phyloP scores from a whole-genome alignment of 2,113 vertebrate species.

The human (Homo sapiens) region DNA sequence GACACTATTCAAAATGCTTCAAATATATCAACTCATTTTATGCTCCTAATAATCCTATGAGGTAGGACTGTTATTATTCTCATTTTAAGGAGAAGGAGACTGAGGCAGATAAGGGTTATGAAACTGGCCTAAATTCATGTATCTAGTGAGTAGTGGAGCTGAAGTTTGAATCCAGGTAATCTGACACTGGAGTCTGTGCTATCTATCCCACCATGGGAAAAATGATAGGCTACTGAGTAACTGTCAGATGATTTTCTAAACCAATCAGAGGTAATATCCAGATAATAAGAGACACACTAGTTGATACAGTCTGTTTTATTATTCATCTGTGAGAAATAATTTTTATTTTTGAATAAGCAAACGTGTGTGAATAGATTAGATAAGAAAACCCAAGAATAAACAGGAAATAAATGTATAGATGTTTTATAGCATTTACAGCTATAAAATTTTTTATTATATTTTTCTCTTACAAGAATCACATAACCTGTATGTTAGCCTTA shows the following conservation, averaged over 20 bases:
- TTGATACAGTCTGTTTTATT: neutral
- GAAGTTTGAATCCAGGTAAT: neutral
- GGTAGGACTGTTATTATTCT: neutral
- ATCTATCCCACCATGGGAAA: neutral
- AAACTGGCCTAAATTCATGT: neutral
- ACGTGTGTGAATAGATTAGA: neutral
- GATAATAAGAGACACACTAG: neutral
- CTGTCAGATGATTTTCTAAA: neutral
- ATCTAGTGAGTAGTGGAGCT: neutral
- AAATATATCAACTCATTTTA: constrained; percentile 5
- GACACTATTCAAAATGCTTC: neutral
- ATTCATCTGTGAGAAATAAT: neutral
- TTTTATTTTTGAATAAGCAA: constrained; percentile 44
- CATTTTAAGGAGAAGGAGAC: constrained; percentile 35
- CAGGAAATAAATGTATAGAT: neutral
- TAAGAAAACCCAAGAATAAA: constrained; percentile 14
- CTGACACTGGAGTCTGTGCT: neutral
- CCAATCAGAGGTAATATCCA: neutral
- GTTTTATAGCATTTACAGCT: neutral
- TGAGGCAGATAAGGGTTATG: neutral
- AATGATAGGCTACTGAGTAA: neutral
- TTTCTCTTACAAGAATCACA: neutral
- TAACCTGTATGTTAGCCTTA: neutral
- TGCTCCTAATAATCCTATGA: neutral
- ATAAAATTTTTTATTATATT: neutral